Base-by-base conservation (phyloP, 2,797 vertebrate genomes). In the Cichlasoma orientale region DNA sequence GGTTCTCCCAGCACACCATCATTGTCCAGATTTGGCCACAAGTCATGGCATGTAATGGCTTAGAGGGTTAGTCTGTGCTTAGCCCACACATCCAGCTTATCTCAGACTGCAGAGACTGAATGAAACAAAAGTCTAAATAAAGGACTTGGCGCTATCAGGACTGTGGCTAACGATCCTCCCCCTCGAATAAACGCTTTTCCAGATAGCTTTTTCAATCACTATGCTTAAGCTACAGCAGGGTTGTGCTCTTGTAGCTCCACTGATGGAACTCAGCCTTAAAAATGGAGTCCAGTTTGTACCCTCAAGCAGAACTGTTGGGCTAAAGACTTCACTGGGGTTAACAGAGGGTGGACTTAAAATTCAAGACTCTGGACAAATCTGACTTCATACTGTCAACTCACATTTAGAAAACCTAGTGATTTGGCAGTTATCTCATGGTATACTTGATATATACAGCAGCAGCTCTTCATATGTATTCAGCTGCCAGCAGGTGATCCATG, bases 71-170 rank as follows among this genome's bases (percentile, higher is more conserved):
- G 78, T 74, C 79, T 63, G 82, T 1, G 78, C 82, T 88, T 68
- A 80, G 82, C 90, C 88, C 84, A 81, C 81, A 79, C 87, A 77
- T 79, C 59, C 69, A 75, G 88, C 89, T 93, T 92, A 92, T 90
- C 91, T 89, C 18, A 10, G 78, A 33, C 89, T 78, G 89, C 92
- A 93, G 91, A 72, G 87, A 77, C 77, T 2, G 3, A 78, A 80
- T 54, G 41, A 91, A 88, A 92, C 88, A 91, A 91, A 90, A 84
- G 80, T 80, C 83, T 85, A 82, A 91, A 92, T 78, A 19, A 80
- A 19, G 82, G 74, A 88, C 89, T 88, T 88, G 84, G 85, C 68
- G 55, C 61, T 54, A 79, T 88, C 78, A 19, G 38, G 70, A 56
- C 88, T 19, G 66, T 16, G 13, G 61, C 80, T 86, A 82, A 72